Evolutionary conservation across 2,888 invertebrate genomes (phyloP), one percentile per base, ranked within the genome.

Genomic region (Drepanosiphum platanoidis): DNA sequence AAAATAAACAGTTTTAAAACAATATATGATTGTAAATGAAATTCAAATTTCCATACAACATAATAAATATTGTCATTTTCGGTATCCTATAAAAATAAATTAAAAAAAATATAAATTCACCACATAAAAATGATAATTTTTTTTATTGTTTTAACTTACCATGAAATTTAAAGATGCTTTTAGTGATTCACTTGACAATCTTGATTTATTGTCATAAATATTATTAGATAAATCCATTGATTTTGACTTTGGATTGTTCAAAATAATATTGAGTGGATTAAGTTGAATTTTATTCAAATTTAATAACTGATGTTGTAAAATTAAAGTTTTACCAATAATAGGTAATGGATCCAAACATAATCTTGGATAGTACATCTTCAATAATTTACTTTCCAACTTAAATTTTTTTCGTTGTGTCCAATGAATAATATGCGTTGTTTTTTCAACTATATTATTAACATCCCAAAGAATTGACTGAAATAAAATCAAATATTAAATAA

Each of bases 311-410:
- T 75, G 66, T 84, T 75, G 75, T 36, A 84, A 42, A 2, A 58
- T n/a, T 36, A 94, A 93, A 86, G 95, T 91, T 78, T 95, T 90
- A 42, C 95, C 94, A 68, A 96, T 94, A 39, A 94, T 92, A 3
- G 96, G 96, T 88, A 95, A 94, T 5, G 97, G 96, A 90, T 97
- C 97, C 80, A 98, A 92, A 90, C 97, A 97, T 58, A 98, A 91
- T 8, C 95, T 95, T 22, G 96, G 96, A 87, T 95, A 94, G 7
- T 96, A 95, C 22, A 95, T 95, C 88, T 96, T 92, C 64, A 97
- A 93, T 86, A 98, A 90, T 88, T 96, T 95, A 87, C 96, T 95
- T 90, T 98, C 98, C 86, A 96, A 90, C 78, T 93, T 92, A 86
- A 94, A 92, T 86, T 94, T 92, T 89, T 96, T 96, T 87, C 96